Evolutionary conservation across 1,140 invertebrate genomes (phyloP).

Genomic region (Piezodorus guildinii): DNA sequence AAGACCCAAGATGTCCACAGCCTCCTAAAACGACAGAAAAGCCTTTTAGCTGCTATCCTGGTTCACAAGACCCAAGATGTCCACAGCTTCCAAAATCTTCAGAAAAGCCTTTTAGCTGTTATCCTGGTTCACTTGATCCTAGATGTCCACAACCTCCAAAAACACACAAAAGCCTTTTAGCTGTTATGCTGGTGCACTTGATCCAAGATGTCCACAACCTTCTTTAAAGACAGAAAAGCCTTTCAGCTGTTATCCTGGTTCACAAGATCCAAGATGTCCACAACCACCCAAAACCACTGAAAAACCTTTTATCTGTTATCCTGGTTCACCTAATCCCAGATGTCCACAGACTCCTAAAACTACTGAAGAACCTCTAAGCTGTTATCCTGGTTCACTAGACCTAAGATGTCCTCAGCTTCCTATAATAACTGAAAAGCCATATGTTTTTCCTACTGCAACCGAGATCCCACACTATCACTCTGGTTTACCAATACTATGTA

Average conservation of each 20-base stretch:
- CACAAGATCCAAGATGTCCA: background rate
- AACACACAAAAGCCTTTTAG: no score
- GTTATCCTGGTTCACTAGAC: constrained; percentile 35
- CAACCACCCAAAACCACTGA: background rate
- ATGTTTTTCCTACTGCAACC: constrained; percentile 31
- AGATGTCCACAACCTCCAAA: constrained; percentile 1
- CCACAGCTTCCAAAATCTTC: constrained; percentile 27
- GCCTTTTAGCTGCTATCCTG: constrained; percentile 30
- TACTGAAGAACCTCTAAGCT: constrained; percentile 24
- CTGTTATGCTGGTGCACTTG: constrained; percentile 28
- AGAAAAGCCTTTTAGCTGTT: constrained; percentile 22
- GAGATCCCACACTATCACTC: constrained; percentile 17
- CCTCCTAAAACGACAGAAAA: constrained; percentile 27
- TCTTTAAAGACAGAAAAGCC: constrained; percentile 1
- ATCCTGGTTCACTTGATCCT: background rate
- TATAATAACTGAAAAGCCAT: constrained; percentile 18
- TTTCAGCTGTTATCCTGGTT: constrained; percentile 15
- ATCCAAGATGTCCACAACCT: constrained; percentile 29
- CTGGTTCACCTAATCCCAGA: background rate
- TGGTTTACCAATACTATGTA: constrained; percentile 30
- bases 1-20: constrained; percentile 36
- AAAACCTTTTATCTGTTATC: background rate
- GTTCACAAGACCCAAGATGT: constrained; percentile 30
- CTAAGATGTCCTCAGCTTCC: constrained; percentile 33
- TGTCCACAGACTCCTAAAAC: constrained; percentile 9